Evolutionary conservation across 2,888 invertebrate genomes (phyloP).

Genomic region (Synergus japonicus): DNA sequence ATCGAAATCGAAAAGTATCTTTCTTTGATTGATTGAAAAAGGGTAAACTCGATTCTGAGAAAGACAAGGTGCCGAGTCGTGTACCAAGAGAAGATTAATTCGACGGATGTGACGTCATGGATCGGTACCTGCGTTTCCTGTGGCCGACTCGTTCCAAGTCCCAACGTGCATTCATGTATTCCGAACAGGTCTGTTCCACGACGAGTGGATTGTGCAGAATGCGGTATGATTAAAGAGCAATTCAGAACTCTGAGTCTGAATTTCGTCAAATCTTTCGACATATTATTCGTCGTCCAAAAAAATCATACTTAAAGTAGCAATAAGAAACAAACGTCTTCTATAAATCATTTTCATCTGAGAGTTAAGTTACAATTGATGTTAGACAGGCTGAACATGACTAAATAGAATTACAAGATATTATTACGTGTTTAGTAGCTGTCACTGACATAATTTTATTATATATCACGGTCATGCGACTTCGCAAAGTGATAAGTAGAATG

Average conservation of each 20-base stretch:
- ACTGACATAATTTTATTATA: conserved; percentile 14
- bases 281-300: not conserved
- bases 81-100: conserved; percentile 62
- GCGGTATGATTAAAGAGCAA: conserved; percentile 23
- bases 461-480: conserved; percentile 1
- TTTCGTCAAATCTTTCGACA: conserved; percentile 20
- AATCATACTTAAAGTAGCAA: not conserved
- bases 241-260: not conserved
- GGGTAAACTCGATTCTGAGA: conserved; percentile 35
- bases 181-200: conserved; percentile 47
- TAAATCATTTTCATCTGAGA: not conserved
- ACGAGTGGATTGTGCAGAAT: conserved; percentile 42
- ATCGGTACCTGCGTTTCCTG: conserved; percentile 64
- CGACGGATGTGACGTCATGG: conserved; percentile 68
- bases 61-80: conserved; percentile 43
- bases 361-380: not conserved
- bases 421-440: conserved; percentile 19
- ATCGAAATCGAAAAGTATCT: conserved; percentile 3
- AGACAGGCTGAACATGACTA: not conserved
- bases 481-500: conserved; percentile 22
- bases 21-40: conserved; percentile 44
- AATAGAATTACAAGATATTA: conserved; percentile 23
- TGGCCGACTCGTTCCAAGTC: conserved; percentile 42
- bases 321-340: too few species aligned
- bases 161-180: conserved; percentile 54